Evolutionary conservation across 2,797 vertebrate species (phyloP).

Genomic region (Premnoplex brunnescens): DNA sequence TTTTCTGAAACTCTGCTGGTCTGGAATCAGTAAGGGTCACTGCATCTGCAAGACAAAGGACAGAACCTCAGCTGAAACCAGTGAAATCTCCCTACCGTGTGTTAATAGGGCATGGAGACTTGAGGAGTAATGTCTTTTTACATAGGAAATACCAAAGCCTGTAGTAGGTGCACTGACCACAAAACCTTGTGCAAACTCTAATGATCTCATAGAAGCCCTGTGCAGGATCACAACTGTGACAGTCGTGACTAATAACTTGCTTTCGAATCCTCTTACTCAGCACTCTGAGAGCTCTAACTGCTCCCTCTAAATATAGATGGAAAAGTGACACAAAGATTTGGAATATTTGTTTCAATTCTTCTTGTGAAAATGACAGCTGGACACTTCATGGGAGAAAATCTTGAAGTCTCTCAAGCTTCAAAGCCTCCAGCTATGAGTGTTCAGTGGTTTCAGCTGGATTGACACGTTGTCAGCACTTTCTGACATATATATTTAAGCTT

Average conservation of each 20-base stretch:
- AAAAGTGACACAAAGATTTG: neutral
- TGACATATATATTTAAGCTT: neutral
- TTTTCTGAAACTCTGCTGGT: neutral
- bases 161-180: neutral
- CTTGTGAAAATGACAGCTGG: neutral
- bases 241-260: neutral
- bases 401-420: neutral
- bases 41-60: neutral
- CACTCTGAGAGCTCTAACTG: neutral
- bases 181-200: neutral
- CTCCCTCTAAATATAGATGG: neutral
- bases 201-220: neutral
- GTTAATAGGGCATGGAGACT: neutral
- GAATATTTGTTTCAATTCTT: neutral
- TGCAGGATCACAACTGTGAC: neutral
- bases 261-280: neutral
- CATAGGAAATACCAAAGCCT: neutral
- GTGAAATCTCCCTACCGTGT: neutral
- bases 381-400: neutral
- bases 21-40: neutral
- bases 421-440: neutral
- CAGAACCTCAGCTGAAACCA: neutral
- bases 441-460: neutral
- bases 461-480: neutral
- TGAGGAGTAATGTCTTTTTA: neutral